Base-by-base conservation (phyloP, 2,888 invertebrate species). In the Gryllus longicercus region DNA sequence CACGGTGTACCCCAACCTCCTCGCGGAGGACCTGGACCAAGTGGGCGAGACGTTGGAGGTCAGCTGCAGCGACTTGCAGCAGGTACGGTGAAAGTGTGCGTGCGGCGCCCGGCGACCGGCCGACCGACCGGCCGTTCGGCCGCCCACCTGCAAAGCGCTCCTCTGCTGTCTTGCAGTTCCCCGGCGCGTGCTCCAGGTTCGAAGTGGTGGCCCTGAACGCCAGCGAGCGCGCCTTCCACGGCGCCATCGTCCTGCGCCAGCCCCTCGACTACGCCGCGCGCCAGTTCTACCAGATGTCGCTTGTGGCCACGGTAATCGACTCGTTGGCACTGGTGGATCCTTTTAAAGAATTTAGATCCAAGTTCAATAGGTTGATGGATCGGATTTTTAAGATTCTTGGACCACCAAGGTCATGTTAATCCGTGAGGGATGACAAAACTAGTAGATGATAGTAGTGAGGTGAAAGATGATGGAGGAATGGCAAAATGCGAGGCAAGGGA, bases 21-120 rank as follows among this genome's bases (percentile, higher is more conserved):
- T 90, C 80, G 93, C 96, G 12, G 92, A 92, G 84, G 96, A 97
- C 86, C 90, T 90, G 77, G 96, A 97, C 86, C 91, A 92, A 4
- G 91, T 94, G 16, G 96, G 96, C 1, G 93, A 95, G 81, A 93
- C 92, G 83, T 89, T 96, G 82, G 94, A 95, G 87, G 92, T 96
- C 10, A 91, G 91, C 81, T 92, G 92, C 84, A 87, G 89, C 81
- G 89, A 89, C 80, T 86, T 89, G 83, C 88, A 88, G 82, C 88
- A 89, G 87, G 89, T 89, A 84, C 8, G 8, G 38, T 38, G 4
- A 5, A 4, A 8, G 38, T 0, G 0, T 8, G 38, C 38, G 38
- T 38, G 38, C 38, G 4, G 4, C 8, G 38, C 38, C 38, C 25
- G 25, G 2, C 25, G 2, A 4, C 25, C 25, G 4, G 4, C 2